Evolutionary conservation across 2,888 invertebrate genomes (phyloP), one percentile per base, ranked within the genome.

Genomic region (Thalpophila matura): DNA sequence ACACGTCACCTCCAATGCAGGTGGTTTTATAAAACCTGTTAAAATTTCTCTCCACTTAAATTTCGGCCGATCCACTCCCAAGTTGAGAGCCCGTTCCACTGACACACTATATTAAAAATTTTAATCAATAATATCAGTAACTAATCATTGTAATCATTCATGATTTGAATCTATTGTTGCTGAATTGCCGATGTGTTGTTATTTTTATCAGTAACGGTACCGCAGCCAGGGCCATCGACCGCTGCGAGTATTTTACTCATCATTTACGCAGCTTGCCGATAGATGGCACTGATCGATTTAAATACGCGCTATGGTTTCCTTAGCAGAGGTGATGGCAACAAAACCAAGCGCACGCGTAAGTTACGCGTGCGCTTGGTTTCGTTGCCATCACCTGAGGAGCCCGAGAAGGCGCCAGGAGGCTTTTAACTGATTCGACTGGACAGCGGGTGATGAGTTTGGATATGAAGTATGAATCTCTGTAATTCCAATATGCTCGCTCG

Each of bases 211-310:
- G 40, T 81, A 86, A 84, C 82, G 79, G 83, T 85, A 86, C 63
- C 72, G 83, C 83, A 78, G 82, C 70, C 86, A 86, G 84, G 84
- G 86, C 82, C 79, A 70, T 77, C 80, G 83, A 72, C 81, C 81
- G 72, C 51, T 46, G 54, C 7, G 18, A 14, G 1, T 35, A 33
- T 24, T 33, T 40, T 29, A n/a, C 33, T 12, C 7, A 22, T 4
- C 2, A 60, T 78, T 81, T 74, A 7, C 43, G n/a, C 6, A 26
- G 5, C 3, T 33, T 22, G 16, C 12, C 69, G 63, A 67, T 71
- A 89, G 86, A 85, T 88, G 87, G 65, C 85, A 75, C 71, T 83
- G 61, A 55, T 5, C 46, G 22, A 7, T 54, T 66, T 70, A 81
- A 77, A 67, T 81, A 74, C 80, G 62, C 71, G 81, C 42, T 82